These are phyloP conservation scores for Armadillidium nasatum DNA, from an alignment of 1,140 invertebrate genomes.

Conservation along the genomic window DNA sequence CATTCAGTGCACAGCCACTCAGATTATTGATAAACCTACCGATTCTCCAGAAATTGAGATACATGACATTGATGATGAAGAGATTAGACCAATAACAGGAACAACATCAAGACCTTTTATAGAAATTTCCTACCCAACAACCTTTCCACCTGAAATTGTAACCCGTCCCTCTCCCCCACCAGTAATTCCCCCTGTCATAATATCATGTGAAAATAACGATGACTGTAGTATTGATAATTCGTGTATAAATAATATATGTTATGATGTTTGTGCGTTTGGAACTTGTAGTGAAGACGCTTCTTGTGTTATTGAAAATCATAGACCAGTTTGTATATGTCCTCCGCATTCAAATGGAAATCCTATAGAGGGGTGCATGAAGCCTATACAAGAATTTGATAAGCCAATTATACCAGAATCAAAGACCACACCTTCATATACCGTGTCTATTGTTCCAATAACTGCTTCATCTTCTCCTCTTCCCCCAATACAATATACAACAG, in stretches of 20 bases:
- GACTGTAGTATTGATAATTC: conserved; percentile 67
- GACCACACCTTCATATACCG: background rate
- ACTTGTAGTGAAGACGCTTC: conserved; percentile 72
- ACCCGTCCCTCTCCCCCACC: conserved; percentile 16
- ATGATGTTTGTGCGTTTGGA: conserved; percentile 63
- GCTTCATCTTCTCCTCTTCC: conserved; percentile 16
- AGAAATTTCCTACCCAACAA: background rate
- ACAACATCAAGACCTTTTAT: too few relatives aligned
- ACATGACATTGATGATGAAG: background rate
- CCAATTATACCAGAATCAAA: conserved; percentile 9
- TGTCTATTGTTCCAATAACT: conserved; percentile 15
- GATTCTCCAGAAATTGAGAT: background rate
- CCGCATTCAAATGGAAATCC: conserved; percentile 48
- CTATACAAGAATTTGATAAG: background rate
- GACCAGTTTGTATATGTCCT: conserved; percentile 47
- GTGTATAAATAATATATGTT: conserved; percentile 62
- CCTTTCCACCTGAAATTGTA: background rate
- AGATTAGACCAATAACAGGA: too few relatives aligned
- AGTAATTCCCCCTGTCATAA: conserved; percentile 13
- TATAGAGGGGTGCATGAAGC: conserved; percentile 21
- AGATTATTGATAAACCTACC: background rate
- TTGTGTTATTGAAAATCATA: conserved; percentile 52
- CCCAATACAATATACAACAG: conserved; percentile 28
- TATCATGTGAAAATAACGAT: conserved; percentile 39
- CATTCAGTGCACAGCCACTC: conserved; percentile 58